A percentile compares a stretch with the other conserved stretches of the same genome.
Evolutionary conservation across 2,113 vertebrate species (phyloP).

Genomic region (Leucoraja erinaceus): DNA sequence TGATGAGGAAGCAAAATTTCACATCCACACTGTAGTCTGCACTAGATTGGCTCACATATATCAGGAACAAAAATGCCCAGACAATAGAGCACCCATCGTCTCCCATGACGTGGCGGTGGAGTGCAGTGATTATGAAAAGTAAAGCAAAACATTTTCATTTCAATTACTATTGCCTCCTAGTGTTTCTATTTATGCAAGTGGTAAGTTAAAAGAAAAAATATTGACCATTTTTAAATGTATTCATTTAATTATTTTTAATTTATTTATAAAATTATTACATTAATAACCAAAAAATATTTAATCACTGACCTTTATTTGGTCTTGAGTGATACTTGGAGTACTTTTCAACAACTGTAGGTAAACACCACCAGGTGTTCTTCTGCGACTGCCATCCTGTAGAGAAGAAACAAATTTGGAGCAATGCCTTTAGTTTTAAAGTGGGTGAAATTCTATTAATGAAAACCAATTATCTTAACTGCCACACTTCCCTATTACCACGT

Average conservation of each 20-base stretch:
- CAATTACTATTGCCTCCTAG: not conserved
- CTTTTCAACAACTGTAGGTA: conserved; percentile 90
- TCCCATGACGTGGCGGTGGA: too few species aligned
- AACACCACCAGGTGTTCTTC: conserved; percentile 90
- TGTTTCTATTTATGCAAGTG: not conserved
- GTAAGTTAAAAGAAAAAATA: not conserved
- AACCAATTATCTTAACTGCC: not conserved
- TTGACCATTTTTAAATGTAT: not conserved
- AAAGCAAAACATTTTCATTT: not conserved
- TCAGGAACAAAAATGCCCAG: not conserved
- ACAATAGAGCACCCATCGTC: not conserved
- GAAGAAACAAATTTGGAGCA: not conserved
- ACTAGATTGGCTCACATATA: not conserved
- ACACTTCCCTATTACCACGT: not conserved
- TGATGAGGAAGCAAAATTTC: not conserved
- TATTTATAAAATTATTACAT: not conserved
- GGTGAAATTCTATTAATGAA: not conserved
- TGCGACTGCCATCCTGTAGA: conserved; percentile 77
- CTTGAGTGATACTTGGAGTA: conserved; percentile 75
- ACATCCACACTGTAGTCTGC: not conserved
- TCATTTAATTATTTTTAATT: too few species aligned
- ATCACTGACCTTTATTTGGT: conserved; percentile 73
- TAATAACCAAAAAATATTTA: not conserved
- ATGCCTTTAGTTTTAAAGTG: not conserved
- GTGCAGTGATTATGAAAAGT: not conserved